Base-by-base conservation (phyloP, 2,797 vertebrate genomes). In the Rhabdophis nuchalis region DNA sequence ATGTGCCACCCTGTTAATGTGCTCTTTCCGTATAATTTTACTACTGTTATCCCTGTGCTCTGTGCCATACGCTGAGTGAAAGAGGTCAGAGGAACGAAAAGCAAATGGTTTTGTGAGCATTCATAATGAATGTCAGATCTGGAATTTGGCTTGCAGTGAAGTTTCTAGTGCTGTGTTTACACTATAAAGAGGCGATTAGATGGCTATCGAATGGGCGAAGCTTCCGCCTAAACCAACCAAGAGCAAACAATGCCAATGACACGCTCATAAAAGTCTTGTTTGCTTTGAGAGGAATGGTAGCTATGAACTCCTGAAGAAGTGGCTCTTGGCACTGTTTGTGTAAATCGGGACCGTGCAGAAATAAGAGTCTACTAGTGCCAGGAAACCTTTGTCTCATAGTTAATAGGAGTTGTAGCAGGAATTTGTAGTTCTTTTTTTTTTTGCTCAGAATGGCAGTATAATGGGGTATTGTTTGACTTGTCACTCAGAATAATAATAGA, bases 171-270 rank as follows among this genome's bases (percentile, higher is more conserved):
- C 14, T 46, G 23, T 32, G 29, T 56, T 86, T 86, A 86, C 27
- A 20, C 14, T 32, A 10, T 18, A 86, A 54, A 56, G 86, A 57
- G 16, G 27, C 25, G 7, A 10, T 29, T 29, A 64, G 58, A 41
- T 50, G 58, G 23, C 7, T n/a, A 20, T 32, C 9, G 9, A 82
- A 41, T 0, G 1, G 36, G 0, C 0, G 4, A 82, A 46, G 36
- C 36, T 25, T 82, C 36, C 23, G 72, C 72, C 8, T 46, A 41
- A 82, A 46, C 36, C 36, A 77, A 46, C 1, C 1, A 77, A 77
- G 36, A 41, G 36, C 20, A 46, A 20, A 25, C 52, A 85, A n/a
- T 2, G 25, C 25, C 10, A 77, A 61, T 25, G 77, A n/a, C 61
- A 53, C 46, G 77, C 25, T 2, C 25, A 41, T 29, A 41, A n/a